A percentile compares a stretch with the other conserved stretches of the same genome.
Evolutionary conservation across 2,797 vertebrate species (phyloP).

Genomic region (Sternarchorhynchus goeldii): DNA sequence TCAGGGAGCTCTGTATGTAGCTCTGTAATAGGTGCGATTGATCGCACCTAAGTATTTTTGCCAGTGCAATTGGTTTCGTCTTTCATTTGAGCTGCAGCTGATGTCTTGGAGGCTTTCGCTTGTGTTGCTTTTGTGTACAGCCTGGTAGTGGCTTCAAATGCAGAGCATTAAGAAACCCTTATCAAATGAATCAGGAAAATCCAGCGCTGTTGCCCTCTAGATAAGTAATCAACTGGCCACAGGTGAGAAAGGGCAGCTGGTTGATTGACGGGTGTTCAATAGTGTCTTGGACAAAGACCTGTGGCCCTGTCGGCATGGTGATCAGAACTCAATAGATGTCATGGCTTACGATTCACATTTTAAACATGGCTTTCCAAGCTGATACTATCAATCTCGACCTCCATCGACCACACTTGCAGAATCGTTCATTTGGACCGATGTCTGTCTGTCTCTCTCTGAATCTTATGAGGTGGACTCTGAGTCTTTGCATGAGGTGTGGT

Average conservation of each 20-base stretch:
- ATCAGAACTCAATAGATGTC: conserved; percentile 23
- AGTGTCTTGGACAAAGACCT: background rate
- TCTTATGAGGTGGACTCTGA: too few species aligned
- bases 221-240: conserved; percentile 8
- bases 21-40: background rate
- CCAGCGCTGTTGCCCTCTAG: conserved; percentile 19
- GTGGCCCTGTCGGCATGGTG: conserved; percentile 3
- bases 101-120: background rate
- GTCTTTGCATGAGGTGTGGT: too few species aligned
- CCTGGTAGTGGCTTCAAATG: background rate
- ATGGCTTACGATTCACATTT: conserved; percentile 21
- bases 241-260: background rate
- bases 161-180: background rate
- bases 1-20: conserved; percentile 31
- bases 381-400: background rate
- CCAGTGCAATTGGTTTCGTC: background rate
- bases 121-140: background rate
- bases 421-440: too few species aligned
- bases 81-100: background rate
- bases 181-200: conserved; percentile 3
- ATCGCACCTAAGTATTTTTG: too few species aligned
- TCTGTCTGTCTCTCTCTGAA: too few species aligned
- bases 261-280: conserved; percentile 27
- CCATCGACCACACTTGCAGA: too few species aligned
- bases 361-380: background rate